Evolutionary conservation across 2,888 invertebrate species (phyloP).

Genomic region (Ferrisia virgata): DNA sequence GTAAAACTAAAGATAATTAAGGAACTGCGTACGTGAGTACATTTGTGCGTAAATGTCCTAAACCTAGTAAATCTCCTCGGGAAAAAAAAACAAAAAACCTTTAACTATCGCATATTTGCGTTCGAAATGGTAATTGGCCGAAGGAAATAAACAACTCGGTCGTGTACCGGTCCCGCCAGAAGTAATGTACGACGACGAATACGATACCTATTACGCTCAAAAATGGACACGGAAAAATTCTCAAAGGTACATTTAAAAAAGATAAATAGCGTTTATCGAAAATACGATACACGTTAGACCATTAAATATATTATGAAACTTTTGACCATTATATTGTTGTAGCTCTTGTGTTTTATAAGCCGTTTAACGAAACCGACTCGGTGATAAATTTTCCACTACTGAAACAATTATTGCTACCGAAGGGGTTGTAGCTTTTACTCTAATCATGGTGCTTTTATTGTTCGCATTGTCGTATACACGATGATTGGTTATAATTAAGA

Average conservation of each 20-base stretch:
- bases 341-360: slow-evolving; percentile 16
- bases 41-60: too few species aligned
- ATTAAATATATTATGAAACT: slow-evolving; percentile 38
- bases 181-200: too few species aligned
- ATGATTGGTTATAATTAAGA: background rate
- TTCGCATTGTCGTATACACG: background rate
- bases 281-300: background rate
- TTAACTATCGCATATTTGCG: background rate
- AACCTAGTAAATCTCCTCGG: too few species aligned
- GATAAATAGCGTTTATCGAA: slow-evolving; percentile 35
- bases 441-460: background rate
- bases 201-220: background rate
- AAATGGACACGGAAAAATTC: slow-evolving; percentile 38
- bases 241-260: slow-evolving; percentile 37
- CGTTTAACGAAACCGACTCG: background rate
- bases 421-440: background rate
- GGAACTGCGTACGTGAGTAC: too few species aligned
- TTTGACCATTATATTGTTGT: slow-evolving; percentile 34
- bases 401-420: background rate
- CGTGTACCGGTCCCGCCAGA: too few species aligned
- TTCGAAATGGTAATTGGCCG: background rate
- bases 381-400: background rate
- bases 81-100: background rate
- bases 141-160: background rate
- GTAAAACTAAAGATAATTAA: too few species aligned